Evolutionary conservation across 2,797 vertebrate genomes (phyloP).

Genomic region (Manis pentadactyla): DNA sequence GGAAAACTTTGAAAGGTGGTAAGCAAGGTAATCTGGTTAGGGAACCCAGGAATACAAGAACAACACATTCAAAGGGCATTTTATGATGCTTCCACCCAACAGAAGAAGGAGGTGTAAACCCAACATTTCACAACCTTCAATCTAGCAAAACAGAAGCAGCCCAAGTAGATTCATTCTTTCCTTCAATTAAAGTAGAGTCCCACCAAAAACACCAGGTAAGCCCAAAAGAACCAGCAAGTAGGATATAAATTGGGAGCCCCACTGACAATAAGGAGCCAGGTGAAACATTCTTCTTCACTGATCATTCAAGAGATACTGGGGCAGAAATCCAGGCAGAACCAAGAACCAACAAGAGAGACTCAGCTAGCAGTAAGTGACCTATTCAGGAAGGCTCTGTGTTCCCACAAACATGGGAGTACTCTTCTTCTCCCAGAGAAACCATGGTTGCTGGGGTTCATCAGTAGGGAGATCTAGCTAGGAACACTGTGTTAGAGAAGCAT

Average conservation of each 20-base stretch:
- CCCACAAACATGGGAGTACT: neutral
- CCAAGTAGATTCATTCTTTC: neutral
- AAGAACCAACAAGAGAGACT: neutral
- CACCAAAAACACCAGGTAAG: neutral
- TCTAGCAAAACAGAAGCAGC: neutral
- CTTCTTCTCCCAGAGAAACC: neutral
- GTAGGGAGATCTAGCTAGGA: neutral
- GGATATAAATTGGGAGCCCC: neutral
- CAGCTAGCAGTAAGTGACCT: neutral
- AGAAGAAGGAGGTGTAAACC: neutral
- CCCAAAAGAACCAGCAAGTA: neutral
- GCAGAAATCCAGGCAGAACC: neutral
- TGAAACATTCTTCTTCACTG: neutral
- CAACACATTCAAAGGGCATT: neutral
- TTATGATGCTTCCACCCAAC: neutral
- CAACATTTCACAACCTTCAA: neutral
- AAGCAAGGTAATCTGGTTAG: neutral
- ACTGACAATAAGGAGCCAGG: neutral
- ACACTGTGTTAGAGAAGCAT: neutral
- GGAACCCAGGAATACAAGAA: neutral
- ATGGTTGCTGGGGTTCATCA: neutral
- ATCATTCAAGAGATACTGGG: neutral
- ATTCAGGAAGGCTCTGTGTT: neutral
- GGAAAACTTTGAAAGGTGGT: neutral
- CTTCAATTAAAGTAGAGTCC: neutral